These are phyloP conservation scores for Poecilia latipinna DNA, from an alignment of 2,113 vertebrate genomes.

Conservation along the genomic window DNA sequence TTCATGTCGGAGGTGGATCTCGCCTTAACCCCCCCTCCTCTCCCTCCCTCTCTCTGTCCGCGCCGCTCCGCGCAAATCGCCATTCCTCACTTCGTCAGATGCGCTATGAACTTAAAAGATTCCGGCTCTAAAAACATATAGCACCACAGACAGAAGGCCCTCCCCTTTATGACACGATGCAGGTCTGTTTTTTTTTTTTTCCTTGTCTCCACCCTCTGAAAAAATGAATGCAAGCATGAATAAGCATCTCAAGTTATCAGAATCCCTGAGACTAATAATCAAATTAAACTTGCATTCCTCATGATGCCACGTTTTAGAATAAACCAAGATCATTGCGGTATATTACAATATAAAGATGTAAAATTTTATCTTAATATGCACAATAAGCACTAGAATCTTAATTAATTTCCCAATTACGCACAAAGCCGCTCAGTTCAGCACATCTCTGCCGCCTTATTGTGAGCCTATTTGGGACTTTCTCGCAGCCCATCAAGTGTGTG, in stretches of 20 bases:
- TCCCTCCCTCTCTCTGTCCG: constrained; percentile 4
- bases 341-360: neutral
- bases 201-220: constrained; percentile 75
- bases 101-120: constrained; percentile 73
- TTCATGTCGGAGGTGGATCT: constrained; percentile 71
- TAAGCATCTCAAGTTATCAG: neutral
- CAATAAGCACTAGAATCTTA: neutral
- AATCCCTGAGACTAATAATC: neutral
- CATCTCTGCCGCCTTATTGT: constrained; percentile 3
- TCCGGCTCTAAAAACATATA: constrained; percentile 81
- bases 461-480: constrained; percentile 14
- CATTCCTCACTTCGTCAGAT: constrained; percentile 61
- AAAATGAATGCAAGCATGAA: constrained; percentile 33
- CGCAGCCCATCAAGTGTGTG: constrained; percentile 30
- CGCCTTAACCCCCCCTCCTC: constrained; percentile 2
- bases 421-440: neutral
- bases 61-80: constrained; percentile 36
- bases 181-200: constrained; percentile 53
- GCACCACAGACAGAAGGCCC: constrained; percentile 60
- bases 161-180: constrained; percentile 78
- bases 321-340: neutral
- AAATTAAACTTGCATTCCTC: neutral
- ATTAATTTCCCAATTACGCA: constrained; percentile 29
- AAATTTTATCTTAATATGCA: no score
- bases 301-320: neutral